Percentiles rank a stretch among this genome's conserved stretches.
Evolutionary conservation across 2,888 invertebrate species (phyloP).

Genomic region (Balanococcus diminutus): DNA sequence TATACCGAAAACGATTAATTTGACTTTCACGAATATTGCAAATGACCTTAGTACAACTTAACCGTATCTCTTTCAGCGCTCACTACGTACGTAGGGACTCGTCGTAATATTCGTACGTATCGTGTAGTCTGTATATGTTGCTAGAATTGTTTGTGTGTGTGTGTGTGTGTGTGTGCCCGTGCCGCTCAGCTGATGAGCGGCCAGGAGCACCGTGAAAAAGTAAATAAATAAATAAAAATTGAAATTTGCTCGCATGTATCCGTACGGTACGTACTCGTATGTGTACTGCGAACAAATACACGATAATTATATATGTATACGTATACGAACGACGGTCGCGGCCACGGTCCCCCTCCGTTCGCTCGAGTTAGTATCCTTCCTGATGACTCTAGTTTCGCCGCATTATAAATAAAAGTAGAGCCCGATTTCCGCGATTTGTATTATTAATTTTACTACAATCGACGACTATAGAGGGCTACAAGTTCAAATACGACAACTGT

Average conservation of each 20-base stretch:
- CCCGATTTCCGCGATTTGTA: neutral
- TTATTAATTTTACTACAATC: neutral
- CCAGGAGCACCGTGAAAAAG: neutral
- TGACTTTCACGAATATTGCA: slow-evolving; percentile 32
- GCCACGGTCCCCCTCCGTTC: neutral
- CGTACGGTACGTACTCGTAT: neutral
- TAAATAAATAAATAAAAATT: neutral
- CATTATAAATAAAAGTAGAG: neutral
- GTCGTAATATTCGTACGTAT: too few species aligned
- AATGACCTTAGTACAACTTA: neutral
- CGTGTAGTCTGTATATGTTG: too few species aligned
- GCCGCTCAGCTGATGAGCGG: neutral
- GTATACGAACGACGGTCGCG: neutral
- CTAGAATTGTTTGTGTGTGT: neutral
- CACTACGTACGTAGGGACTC: too few species aligned
- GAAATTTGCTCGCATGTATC: neutral
- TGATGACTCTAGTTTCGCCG: neutral
- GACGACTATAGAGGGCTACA: neutral
- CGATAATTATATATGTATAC: neutral
- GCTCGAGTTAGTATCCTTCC: neutral
- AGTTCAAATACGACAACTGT: neutral
- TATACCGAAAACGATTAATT: slow-evolving; percentile 21
- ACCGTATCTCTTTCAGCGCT: neutral
- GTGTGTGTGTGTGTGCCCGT: neutral
- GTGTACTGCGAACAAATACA: neutral